Evolutionary conservation across 2,888 invertebrate genomes (phyloP), one percentile per base, ranked within the genome.

Genomic region (Catotricha subobsoleta): DNA sequence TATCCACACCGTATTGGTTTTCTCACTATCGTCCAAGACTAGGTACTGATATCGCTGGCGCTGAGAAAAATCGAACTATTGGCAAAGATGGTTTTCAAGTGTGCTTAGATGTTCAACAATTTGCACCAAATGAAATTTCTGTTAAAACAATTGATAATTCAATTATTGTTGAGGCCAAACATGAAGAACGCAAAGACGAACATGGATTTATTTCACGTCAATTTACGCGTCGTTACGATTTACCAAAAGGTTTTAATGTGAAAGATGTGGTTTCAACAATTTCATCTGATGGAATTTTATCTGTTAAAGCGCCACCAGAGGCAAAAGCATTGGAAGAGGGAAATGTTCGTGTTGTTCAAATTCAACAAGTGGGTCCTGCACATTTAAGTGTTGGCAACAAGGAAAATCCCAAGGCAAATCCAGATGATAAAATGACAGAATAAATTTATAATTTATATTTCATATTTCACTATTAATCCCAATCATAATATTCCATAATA

Each of bases 261-360:
- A 70, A 74, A 5, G 73, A 77, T 49, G 71, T 88, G 3, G 68
- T 73, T 41, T 84, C 86, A 43, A 74, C 74, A 4, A 62, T 88
- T 23, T 83, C 84, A 7, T 78, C 82, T 0, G 86, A 87, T 54
- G 87, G 86, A 2, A 74, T 86, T 34, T 65, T 84, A 28, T 80
- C 79, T 1, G 73, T 84, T 40, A 72, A 71, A 8, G 80, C 78
- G 0, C 82, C 81, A 1, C 65, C 67, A 0, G 56, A 64, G 9
- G 59, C 64, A 10, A 56, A 62, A 10, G 67, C 70, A 0, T 16
- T 27, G 3, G 21, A 28, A 8, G 36, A 34, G 40, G 52, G 51
- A 36, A 52, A 55, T 21, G 80, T 80, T 52, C 67, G 80, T 43
- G 69, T 76, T 34, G 75, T 80, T n/a, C 80, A 78, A 2, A 78